Percentiles rank a stretch among this genome's conserved stretches.
Conservation (phyloP, 2,888 invertebrate species). For the Xylota segnis region DNA sequence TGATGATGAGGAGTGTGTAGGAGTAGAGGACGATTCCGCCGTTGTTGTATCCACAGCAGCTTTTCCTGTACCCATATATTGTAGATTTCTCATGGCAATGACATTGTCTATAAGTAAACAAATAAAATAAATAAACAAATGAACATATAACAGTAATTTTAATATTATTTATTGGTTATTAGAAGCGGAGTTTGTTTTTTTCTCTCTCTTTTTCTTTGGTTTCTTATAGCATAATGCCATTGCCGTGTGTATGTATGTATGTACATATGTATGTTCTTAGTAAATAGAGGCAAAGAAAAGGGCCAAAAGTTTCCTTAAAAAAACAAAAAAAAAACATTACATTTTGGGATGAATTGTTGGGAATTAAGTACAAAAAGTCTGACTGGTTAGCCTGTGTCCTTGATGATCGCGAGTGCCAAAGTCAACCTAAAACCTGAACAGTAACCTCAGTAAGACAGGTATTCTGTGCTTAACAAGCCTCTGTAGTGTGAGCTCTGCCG, state of each 20-base stretch:
- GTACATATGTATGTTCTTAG: too few relatives aligned
- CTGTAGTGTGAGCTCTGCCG: too few relatives aligned
- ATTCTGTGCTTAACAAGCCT: too few relatives aligned
- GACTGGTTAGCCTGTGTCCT: too few relatives aligned
- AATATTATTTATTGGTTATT: conserved; percentile 16
- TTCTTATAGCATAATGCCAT: conserved; percentile 76
- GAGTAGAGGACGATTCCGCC: conserved; percentile 79
- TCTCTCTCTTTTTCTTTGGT: background rate
- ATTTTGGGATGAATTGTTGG: too few relatives aligned
- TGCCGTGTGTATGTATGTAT: conserved; percentile 47
- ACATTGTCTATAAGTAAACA: conserved; percentile 84
- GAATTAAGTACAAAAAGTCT: too few relatives aligned
- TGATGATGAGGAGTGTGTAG: conserved; percentile 78
- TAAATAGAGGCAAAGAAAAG: too few relatives aligned
- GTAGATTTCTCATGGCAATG: conserved; percentile 83
- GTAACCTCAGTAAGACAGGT: too few relatives aligned
- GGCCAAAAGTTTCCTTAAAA: too few relatives aligned
- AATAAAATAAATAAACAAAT: conserved; percentile 77
- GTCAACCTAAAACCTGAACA: too few relatives aligned
- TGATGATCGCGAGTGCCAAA: too few relatives aligned
- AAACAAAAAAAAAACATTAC: too few relatives aligned
- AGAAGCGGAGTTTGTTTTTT: background rate
- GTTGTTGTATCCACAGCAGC: conserved; percentile 81
- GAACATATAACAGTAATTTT: conserved; percentile 64
- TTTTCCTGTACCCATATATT: conserved; percentile 81